Base-by-base conservation (phyloP, 2,113 vertebrate species). In the Upupa epops region DNA sequence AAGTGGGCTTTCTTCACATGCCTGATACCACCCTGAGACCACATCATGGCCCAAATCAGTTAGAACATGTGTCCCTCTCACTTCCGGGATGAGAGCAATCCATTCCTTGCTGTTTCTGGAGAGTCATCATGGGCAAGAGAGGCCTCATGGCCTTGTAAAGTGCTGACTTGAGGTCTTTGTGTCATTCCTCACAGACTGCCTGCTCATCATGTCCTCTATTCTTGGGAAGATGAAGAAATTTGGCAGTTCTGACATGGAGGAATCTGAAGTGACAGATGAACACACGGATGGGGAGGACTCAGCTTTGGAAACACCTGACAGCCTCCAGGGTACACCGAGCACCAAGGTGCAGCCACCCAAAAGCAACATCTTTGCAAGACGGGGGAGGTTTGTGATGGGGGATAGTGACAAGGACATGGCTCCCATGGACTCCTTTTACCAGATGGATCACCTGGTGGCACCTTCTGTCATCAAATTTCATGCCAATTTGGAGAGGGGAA, bases 361-460 rank as follows among this genome's bases (percentile, higher is more conserved):
- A 71, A 96, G 95, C 56, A 88, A 94, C n/a, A 90, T 97, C 81
- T 97, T 97, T 49, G 92, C 95, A 5, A 48, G 94, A 80, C 94
- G 96, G 52, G 91, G 92, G 17, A 90, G 95, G 40, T 97, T 97
- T 55, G 97, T 98, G 34, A 97, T 97, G 64, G 92, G 97, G 9
- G 94, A 97, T 18, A 60, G 89, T 0, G 97, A 97, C 48, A 74
- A 95, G 17, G 96, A 97, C 45, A 97, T 96, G 71, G 97, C 97
- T 10, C 98, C 98, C 36, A 98, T 98, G 98, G 98, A 99, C 93
- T 98, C 98, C 13, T 96, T 98, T 42, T 98, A 97, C 32, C 97
- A 98, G 81, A 98, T 98, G 95, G 98, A 98, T 37, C 92, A 98
- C 58, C 96, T 97, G 68, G 2, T 60, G 5, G 64, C 80, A 29